Conservation (phyloP, 2,113 vertebrate species). For the Chelonoidis abingdonii region DNA sequence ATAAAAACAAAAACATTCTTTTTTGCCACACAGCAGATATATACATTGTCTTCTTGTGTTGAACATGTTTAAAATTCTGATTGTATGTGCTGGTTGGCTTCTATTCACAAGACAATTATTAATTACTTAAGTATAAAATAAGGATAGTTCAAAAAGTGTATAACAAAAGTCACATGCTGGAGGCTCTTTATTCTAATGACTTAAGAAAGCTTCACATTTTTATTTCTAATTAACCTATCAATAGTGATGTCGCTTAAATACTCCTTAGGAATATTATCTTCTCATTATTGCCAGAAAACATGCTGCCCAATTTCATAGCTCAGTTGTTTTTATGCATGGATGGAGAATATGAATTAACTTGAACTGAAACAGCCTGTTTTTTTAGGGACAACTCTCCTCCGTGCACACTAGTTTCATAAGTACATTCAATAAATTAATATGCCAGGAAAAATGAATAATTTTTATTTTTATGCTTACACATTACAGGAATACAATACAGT, state of each 20-base stretch:
- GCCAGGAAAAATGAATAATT: conserved; percentile 45
- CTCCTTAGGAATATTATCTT: conserved; percentile 78
- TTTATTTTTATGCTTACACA: conserved; percentile 52
- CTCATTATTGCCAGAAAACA: conserved; percentile 83
- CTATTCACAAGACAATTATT: conserved; percentile 45
- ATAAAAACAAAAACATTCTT: not conserved
- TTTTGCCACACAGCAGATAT: not conserved
- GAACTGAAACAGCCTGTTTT: conserved; percentile 70
- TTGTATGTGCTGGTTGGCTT: not conserved
- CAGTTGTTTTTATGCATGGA: conserved; percentile 75
- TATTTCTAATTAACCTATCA: conserved; percentile 89
- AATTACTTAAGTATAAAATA: conserved; percentile 32
- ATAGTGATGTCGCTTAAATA: conserved; percentile 82
- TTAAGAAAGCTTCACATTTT: conserved; percentile 78
- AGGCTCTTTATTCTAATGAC: conserved; percentile 67
- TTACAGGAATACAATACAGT: not conserved
- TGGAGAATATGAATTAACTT: conserved; percentile 72
- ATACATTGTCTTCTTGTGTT: conserved; percentile 7
- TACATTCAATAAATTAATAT: conserved; percentile 73
- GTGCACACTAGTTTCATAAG: conserved; percentile 30
- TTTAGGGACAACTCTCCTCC: conserved; percentile 23
- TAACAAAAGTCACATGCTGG: conserved; percentile 19
- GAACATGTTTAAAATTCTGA: conserved; percentile 14
- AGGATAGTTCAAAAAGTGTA: conserved; percentile 42
- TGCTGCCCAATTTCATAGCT: conserved; percentile 80